Conservation (phyloP, 2,113 vertebrate genomes). For the Stictonetta naevosa region DNA sequence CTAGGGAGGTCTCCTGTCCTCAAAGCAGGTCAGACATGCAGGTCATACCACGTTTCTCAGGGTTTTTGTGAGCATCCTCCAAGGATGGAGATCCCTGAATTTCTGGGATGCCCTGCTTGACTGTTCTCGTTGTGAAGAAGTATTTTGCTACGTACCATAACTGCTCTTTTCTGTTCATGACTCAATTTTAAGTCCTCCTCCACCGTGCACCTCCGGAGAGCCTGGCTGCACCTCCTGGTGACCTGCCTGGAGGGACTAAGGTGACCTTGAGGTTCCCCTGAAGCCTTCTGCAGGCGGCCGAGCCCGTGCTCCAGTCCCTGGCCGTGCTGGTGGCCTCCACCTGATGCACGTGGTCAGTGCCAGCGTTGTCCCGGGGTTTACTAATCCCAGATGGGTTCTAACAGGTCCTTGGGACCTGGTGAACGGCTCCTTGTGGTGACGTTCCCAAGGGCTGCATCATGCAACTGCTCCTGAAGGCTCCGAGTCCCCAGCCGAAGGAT, state of each 20-base stretch:
- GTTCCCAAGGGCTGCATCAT: background rate
- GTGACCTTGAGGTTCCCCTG: background rate
- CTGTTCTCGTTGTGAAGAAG: background rate
- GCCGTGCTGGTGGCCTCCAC: background rate
- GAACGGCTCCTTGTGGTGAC: background rate
- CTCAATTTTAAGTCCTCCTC: background rate
- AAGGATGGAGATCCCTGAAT: background rate
- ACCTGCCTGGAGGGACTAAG: background rate
- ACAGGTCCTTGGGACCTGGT: background rate
- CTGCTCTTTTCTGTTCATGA: no score
- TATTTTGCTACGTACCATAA: background rate
- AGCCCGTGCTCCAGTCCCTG: background rate
- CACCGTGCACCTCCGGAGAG: background rate
- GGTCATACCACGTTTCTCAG: fast-evolving
- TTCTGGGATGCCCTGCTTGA: background rate
- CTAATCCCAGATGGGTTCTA: background rate
- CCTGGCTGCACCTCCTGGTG: background rate
- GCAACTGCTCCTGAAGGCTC: background rate
- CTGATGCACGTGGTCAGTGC: background rate
- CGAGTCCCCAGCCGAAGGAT: background rate
- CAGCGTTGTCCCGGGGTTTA: background rate
- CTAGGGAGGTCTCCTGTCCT: background rate
- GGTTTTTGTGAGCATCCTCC: background rate
- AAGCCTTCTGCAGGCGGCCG: background rate
- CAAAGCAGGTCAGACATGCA: background rate